phyloP scores from a whole-genome alignment of 2,888 invertebrate species.

The Cheilosia variabilis region DNA sequence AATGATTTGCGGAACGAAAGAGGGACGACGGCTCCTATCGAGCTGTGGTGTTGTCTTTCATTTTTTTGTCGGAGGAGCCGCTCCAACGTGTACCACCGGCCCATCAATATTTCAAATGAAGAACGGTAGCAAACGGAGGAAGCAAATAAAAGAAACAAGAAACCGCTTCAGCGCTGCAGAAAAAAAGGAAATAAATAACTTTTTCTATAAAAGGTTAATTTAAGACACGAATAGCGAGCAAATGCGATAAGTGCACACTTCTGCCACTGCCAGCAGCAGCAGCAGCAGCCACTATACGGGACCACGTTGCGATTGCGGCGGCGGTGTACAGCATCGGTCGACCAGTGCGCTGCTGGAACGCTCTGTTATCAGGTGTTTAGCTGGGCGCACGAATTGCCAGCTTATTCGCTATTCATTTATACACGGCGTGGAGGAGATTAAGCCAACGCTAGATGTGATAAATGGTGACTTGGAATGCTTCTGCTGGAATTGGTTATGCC shows the following conservation, averaged over 20 bases:
- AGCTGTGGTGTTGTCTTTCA: background rate
- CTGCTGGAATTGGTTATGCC: conserved; percentile 73
- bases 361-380: conserved; percentile 76
- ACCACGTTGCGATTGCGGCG: background rate
- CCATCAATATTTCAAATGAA: conserved; percentile 67
- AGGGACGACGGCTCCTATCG: conserved; percentile 54
- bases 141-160: conserved; percentile 2
- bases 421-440: conserved; percentile 75
- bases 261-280: conserved; percentile 45
- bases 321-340: conserved; percentile 36
- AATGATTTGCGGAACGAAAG: conserved; percentile 72
- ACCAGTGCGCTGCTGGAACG: conserved; percentile 55
- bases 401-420: conserved; percentile 76
- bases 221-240: conserved; percentile 76
- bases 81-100: conserved; percentile 32
- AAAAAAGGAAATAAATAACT: conserved; percentile 69
- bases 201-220: conserved; percentile 76
- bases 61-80: conserved; percentile 35
- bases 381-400: conserved; percentile 75
- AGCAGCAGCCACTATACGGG: conserved; percentile 17
- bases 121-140: conserved; percentile 16
- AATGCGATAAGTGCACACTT: conserved; percentile 75
- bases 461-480: conserved; percentile 75
- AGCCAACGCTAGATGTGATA: conserved; percentile 73
- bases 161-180: conserved; percentile 2